Conservation (phyloP, 2,888 invertebrate genomes). For the Drosophila nr. medialis region DNA sequence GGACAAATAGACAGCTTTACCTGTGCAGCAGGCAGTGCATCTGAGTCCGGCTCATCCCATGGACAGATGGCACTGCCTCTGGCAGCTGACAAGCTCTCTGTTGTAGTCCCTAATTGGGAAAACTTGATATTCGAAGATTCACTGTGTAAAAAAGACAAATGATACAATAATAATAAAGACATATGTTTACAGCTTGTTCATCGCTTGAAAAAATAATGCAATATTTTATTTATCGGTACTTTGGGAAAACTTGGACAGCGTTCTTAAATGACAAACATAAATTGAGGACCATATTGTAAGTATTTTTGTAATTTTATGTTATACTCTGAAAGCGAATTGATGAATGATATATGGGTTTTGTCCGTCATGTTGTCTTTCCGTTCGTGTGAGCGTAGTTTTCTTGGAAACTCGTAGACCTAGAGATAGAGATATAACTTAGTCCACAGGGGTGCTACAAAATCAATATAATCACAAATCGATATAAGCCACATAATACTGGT, state of each 20-base stretch:
- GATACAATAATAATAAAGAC: background rate
- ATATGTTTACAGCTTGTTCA: background rate
- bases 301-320: no score
- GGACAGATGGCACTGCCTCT: constrained; percentile 82
- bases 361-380: no score
- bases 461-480: no score
- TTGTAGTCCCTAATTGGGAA: constrained; percentile 79
- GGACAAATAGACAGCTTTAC: constrained; percentile 2
- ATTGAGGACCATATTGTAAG: no score
- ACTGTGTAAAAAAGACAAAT: constrained; percentile 52
- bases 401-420: no score
- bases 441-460: no score
- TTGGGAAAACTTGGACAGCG: background rate
- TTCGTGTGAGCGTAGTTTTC: no score
- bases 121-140: constrained; percentile 77
- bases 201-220: background rate
- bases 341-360: no score
- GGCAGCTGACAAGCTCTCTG: constrained; percentile 63
- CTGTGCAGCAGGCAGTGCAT: constrained; percentile 14
- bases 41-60: constrained; percentile 79
- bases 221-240: background rate
- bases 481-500: no score
- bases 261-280: background rate
- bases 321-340: no score
- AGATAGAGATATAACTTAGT: no score